Evolutionary conservation across 2,888 invertebrate genomes (phyloP), one percentile per base, ranked within the genome.

Genomic region (Bhutanitis thaidina): DNA sequence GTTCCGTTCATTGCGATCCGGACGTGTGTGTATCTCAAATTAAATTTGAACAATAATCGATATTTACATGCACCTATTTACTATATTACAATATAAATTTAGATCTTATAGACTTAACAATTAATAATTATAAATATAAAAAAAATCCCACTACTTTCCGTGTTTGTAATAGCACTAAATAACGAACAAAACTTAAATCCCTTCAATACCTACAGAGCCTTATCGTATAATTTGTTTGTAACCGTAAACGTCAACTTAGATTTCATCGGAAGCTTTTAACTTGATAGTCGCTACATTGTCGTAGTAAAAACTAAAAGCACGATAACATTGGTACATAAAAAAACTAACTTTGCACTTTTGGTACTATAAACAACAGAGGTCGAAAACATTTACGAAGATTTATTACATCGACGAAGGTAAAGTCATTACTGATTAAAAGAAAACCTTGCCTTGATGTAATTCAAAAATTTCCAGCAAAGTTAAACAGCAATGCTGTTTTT

Each of bases 211-310:
- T 2, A 27, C 27, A 1, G 8, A 20, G 5, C 5, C 9, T 48
- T 43, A 36, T 20, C 13, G 36, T 43, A 49, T 43, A 27, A 36
- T 27, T 43, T 27, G 32, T 34, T 32, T 32, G 37, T 43, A 43
- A 43, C 38, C n/a, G 38, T 44, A 50, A 50, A 44, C 39, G 29
- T 16, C 27, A 37, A 34, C 32, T 44, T 32, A 43, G 38, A 38
- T 49, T 44, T 49, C 50, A 45, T 44, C 29, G 44, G 35, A 35
- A 35, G 50, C 50, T 50, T 40, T 45, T 40, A 50, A 44, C 35
- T 40, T 44, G 40, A 50, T 45, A 39, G 44, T 50, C 39, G 12
- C 29, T 45, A 40, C 38, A 38, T 20, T 34, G 38, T 34, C 9
- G 44, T 35, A 50, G 45, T 50, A 45, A 45, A 50, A 50, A 45